Conservation (phyloP, 2,113 vertebrate species). For the Silurus asotus region DNA sequence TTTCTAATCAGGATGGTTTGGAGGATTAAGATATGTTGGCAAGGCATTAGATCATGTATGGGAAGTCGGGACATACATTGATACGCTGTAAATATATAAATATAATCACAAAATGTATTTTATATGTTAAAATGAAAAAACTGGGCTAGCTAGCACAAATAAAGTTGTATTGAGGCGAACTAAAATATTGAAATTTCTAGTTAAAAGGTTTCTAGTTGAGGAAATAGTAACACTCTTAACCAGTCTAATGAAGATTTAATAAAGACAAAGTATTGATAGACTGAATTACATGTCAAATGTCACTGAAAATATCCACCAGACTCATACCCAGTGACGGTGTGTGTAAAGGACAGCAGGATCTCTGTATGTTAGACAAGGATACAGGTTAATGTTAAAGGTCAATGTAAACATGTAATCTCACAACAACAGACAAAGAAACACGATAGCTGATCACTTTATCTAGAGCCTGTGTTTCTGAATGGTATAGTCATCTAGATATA, state of each 20-base stretch:
- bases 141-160: background rate
- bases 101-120: background rate
- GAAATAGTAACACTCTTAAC: background rate
- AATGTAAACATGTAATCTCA: background rate
- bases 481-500: background rate
- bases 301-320: background rate
- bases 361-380: background rate
- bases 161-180: background rate
- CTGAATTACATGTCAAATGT: background rate
- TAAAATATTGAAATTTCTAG: background rate
- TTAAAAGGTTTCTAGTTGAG: too few relatives aligned
- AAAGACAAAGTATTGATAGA: background rate
- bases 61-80: background rate
- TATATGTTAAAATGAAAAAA: background rate
- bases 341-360: background rate
- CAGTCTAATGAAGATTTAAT: background rate
- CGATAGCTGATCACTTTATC: background rate
- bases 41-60: slow-evolving; percentile 1
- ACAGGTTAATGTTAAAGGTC: background rate
- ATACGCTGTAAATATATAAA: background rate
- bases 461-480: background rate
- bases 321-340: background rate
- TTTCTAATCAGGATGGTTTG: background rate
- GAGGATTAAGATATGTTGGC: background rate
- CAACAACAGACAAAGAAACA: background rate